phyloP scores from a whole-genome alignment of 2,888 invertebrate genomes.

The Diplazon laetatorius region DNA sequence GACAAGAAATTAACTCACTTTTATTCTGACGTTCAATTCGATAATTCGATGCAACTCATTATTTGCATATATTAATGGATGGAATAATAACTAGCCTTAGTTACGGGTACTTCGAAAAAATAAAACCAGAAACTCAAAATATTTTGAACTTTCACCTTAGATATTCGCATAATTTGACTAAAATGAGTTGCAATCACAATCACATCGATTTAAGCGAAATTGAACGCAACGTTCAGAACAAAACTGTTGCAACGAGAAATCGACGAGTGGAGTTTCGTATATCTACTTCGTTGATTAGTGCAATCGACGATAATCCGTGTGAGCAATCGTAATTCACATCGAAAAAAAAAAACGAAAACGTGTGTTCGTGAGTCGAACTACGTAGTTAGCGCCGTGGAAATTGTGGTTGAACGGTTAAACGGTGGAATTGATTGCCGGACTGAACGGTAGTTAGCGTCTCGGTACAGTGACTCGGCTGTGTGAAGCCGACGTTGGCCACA shows the following conservation, averaged over 20 bases:
- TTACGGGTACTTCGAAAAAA: too few species aligned
- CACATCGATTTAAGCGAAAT: background rate
- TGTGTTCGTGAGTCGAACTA: conserved; percentile 8
- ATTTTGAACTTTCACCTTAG: background rate
- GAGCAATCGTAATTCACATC: conserved; percentile 11
- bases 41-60: too few species aligned
- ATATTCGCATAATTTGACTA: too few species aligned
- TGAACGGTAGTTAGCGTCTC: background rate
- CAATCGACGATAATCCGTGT: conserved; percentile 28
- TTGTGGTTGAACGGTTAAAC: conserved; percentile 18
- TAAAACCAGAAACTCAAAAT: background rate
- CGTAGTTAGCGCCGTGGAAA: background rate
- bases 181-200: too few species aligned
- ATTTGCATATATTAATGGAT: too few species aligned
- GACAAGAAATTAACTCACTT: too few species aligned
- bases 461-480: conserved; percentile 12
- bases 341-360: too few species aligned
- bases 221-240: background rate
- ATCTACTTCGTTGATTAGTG: conserved; percentile 21
- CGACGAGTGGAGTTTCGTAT: conserved; percentile 13
- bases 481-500: background rate
- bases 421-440: conserved; percentile 9
- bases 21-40: too few species aligned
- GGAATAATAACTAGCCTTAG: too few species aligned
- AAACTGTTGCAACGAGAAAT: background rate